A percentile compares a stretch with the other conserved stretches of the same genome.
Conservation (phyloP, 2,797 vertebrate species). For the Pipistrellus pipistrellus region DNA sequence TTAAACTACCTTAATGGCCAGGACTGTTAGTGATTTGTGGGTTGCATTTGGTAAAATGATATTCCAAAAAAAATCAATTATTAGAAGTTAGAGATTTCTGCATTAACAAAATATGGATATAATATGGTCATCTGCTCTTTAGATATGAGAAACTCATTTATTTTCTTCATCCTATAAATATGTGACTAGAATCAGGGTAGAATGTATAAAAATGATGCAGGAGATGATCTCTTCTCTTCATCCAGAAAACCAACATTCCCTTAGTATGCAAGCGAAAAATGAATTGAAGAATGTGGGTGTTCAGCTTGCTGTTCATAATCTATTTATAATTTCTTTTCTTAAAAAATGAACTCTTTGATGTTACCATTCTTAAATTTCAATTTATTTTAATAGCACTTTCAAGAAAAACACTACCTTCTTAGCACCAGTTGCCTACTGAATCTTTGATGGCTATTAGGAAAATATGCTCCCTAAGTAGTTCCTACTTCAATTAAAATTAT, state of each 20-base stretch:
- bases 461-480: constrained; percentile 37
- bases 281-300: neutral
- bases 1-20: neutral
- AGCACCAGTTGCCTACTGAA: constrained; percentile 36
- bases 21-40: neutral
- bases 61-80: neutral
- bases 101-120: neutral
- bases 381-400: constrained; percentile 72
- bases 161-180: neutral
- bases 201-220: neutral
- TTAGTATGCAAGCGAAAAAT: neutral
- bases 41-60: neutral
- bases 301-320: constrained; percentile 31
- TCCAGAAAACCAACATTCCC: constrained; percentile 4
- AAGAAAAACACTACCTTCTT: constrained; percentile 45
- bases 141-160: neutral
- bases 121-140: neutral
- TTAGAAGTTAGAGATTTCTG: neutral
- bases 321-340: constrained; percentile 71
- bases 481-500: neutral
- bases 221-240: neutral
- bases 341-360: constrained; percentile 53
- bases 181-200: neutral
- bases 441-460: constrained; percentile 70
- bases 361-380: constrained; percentile 63